Percentiles rank a stretch among this genome's conserved stretches.
These are phyloP conservation scores for Tetraneura akinire DNA, from an alignment of 1,140 invertebrate genomes.

Conservation along the genomic window DNA sequence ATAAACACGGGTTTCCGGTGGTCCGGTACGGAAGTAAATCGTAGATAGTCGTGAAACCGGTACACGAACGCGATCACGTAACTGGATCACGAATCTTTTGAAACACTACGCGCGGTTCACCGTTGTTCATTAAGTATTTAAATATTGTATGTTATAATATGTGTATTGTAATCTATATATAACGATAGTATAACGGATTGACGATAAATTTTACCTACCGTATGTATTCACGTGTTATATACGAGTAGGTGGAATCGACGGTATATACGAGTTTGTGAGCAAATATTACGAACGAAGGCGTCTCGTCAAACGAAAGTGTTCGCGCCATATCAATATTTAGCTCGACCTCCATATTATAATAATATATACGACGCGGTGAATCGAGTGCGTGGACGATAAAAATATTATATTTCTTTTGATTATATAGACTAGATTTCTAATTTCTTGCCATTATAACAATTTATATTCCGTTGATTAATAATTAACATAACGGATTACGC, in stretches of 20 bases:
- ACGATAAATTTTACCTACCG: background rate
- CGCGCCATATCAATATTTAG: background rate
- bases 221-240: no score
- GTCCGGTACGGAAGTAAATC: background rate
- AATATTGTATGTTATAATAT: slow-evolving; percentile 24
- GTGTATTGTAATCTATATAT: background rate
- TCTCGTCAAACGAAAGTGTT: slow-evolving; percentile 1
- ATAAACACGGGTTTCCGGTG: background rate
- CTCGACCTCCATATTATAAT: background rate
- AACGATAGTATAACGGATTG: background rate
- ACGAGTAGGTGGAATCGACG: background rate
- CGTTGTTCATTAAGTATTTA: background rate
- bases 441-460: no score
- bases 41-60: slow-evolving; percentile 2
- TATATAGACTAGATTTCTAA: no score
- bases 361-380: no score
- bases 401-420: no score
- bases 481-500: no score
- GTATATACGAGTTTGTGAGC: background rate
- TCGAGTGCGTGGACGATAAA: no score
- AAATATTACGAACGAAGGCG: slow-evolving; percentile 13
- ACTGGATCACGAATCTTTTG: slow-evolving; percentile 27
- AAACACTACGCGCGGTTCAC: background rate
- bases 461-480: no score
- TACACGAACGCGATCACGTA: slow-evolving; percentile 4